phyloP scores from a whole-genome alignment of 1,140 invertebrate species.

The Saccostrea echinata region DNA sequence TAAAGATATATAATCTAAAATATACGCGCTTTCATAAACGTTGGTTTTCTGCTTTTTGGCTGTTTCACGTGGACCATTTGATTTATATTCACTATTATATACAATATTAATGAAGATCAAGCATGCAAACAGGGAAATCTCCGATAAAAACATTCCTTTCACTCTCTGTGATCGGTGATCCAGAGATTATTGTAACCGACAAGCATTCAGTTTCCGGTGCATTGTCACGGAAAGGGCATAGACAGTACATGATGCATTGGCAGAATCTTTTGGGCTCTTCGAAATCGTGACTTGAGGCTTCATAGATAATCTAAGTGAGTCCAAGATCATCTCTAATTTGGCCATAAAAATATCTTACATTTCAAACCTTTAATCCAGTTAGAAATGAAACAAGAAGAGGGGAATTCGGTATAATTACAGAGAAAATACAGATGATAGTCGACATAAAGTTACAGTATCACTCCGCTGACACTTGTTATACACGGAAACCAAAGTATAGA shows the following conservation, averaged over 20 bases:
- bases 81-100: conserved; percentile 13
- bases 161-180: neutral
- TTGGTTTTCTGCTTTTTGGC: neutral
- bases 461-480: too few species aligned
- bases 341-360: too few species aligned
- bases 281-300: neutral
- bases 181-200: neutral
- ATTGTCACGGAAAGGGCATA: neutral
- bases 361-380: too few species aligned
- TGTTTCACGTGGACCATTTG: neutral
- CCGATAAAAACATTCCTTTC: neutral
- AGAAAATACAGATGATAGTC: too few species aligned
- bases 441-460: too few species aligned
- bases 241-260: neutral
- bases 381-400: too few species aligned
- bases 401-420: too few species aligned
- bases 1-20: too few species aligned
- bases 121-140: neutral
- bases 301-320: neutral
- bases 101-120: conserved; percentile 16
- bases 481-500: too few species aligned
- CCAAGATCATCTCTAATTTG: too few species aligned
- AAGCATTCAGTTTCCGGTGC: neutral
- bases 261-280: neutral
- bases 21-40: neutral